Conservation (phyloP, 37 sponge, comb jelly and placozoan species). For the Geodia barretti region DNA sequence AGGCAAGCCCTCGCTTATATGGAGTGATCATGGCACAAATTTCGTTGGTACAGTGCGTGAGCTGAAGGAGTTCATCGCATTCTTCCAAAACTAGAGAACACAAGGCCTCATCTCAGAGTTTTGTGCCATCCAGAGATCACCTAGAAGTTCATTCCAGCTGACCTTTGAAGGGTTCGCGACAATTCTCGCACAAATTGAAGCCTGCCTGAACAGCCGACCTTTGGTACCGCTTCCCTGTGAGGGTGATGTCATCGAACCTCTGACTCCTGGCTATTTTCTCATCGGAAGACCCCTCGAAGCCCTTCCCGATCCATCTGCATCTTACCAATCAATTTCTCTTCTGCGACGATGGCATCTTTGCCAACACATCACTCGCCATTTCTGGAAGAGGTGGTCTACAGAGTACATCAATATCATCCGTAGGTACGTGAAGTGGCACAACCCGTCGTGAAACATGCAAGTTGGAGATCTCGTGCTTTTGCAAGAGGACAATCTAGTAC, state of each 20-base stretch:
- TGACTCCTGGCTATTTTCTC: conserved; percentile 51
- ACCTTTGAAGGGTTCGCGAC: conserved; percentile 32
- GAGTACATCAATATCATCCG: conserved; percentile 17
- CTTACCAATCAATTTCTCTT: too few species aligned
- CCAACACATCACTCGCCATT: too few species aligned
- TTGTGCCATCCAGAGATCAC: neutral
- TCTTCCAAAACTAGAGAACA: neutral
- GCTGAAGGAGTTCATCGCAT: conserved; percentile 8
- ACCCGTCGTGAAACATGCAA: conserved; percentile 1
- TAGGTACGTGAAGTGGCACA: neutral
- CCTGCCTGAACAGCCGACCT: conserved; percentile 33
- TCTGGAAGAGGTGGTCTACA: conserved; percentile 28
- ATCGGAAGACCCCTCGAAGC: conserved; percentile 30
- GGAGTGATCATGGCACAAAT: conserved; percentile 22
- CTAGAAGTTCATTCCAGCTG: conserved; percentile 35
- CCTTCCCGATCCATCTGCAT: conserved; percentile 20
- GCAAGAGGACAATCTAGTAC: conserved; percentile 2
- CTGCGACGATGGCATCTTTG: conserved; percentile 33
- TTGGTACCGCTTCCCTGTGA: conserved; percentile 1
- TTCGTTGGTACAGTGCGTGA: conserved; percentile 25
- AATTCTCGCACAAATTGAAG: conserved; percentile 49
- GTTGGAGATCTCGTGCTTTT: conserved; percentile 10
- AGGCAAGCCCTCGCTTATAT: conserved; percentile 6
- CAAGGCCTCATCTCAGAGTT: conserved; percentile 2
- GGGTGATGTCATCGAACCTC: conserved; percentile 34